Percentiles rank a stretch among this genome's conserved stretches.
Conservation (phyloP, 2,113 vertebrate species). For the Panthera tigris region DNA sequence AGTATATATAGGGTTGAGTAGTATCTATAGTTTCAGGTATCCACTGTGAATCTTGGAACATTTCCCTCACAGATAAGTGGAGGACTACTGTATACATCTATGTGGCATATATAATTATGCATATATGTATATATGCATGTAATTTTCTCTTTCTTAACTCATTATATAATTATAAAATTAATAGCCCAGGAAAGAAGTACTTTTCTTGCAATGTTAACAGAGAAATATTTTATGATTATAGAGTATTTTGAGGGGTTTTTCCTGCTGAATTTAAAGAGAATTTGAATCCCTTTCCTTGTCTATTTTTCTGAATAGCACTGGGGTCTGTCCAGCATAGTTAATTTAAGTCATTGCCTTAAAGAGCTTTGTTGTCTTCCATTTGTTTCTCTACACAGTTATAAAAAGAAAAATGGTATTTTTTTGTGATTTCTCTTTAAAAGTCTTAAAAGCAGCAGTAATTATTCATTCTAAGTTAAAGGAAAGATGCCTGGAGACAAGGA, state of each 20-base stretch:
- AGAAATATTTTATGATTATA: not conserved
- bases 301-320: not conserved
- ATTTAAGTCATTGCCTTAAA: conserved; percentile 1
- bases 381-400: conserved; percentile 18
- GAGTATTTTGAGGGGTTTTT: not conserved
- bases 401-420: not conserved
- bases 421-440: not conserved
- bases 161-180: conserved; percentile 59
- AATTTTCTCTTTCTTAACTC: conserved; percentile 40
- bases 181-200: not conserved
- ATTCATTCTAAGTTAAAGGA: not conserved
- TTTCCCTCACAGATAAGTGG: not conserved
- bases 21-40: not conserved
- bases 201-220: not conserved
- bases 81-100: not conserved
- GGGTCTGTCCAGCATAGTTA: not conserved
- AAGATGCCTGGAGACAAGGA: not conserved
- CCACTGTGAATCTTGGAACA: not conserved
- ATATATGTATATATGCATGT: not conserved
- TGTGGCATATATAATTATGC: not conserved
- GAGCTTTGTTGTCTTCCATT: not conserved
- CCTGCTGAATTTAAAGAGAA: not conserved
- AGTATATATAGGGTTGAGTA: not conserved
- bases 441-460: not conserved
- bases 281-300: not conserved